These are phyloP conservation scores for Trogon melanurus DNA, from an alignment of 2,113 vertebrate species.

Conservation along the genomic window DNA sequence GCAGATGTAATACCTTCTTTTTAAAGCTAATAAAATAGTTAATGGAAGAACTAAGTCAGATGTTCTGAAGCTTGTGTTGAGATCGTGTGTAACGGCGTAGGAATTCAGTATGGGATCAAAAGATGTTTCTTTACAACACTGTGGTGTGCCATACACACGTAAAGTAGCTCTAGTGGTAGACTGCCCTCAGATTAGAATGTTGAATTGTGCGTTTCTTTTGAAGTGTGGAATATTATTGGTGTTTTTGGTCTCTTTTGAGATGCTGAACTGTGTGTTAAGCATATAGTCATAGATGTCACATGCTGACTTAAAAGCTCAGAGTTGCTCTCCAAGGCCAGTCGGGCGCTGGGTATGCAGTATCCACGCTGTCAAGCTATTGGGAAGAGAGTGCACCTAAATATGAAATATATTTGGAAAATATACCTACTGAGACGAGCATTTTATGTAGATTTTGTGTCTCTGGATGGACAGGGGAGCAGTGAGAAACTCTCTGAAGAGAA, in stretches of 20 bases:
- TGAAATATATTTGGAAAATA: neutral
- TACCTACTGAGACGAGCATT: rapidly evolving
- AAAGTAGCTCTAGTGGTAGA: neutral
- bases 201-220: neutral
- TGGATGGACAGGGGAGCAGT: neutral
- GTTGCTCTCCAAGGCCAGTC: neutral
- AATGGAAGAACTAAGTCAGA: neutral
- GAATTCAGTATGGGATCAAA: neutral
- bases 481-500: neutral
- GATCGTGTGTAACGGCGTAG: neutral
- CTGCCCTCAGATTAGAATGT: neutral
- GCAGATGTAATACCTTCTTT: neutral
- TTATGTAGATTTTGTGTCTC: neutral
- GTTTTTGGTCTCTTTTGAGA: neutral
- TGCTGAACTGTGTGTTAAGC: neutral
- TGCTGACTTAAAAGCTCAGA: neutral
- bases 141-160: neutral
- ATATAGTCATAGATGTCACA: neutral
- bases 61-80: neutral
- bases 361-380: neutral
- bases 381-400: neutral
- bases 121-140: neutral
- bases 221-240: neutral
- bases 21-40: neutral
- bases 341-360: neutral